Evolutionary conservation across 2,888 invertebrate species (phyloP).

Genomic region (Platycheirus rosarum): DNA sequence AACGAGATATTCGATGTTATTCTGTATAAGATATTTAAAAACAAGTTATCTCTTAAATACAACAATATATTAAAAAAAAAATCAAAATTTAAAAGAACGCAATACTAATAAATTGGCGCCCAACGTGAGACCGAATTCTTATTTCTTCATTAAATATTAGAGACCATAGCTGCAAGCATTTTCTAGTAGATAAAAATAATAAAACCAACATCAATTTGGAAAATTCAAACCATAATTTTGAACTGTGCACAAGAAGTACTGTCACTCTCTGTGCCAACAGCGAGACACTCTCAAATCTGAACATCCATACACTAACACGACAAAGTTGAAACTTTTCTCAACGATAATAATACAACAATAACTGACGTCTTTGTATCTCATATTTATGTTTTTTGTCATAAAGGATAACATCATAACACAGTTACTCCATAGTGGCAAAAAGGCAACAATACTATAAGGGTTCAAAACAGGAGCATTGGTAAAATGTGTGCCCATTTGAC

Average conservation of each 20-base stretch:
- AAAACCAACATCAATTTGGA: too few relatives aligned
- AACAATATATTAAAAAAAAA: too few relatives aligned
- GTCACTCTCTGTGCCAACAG: background rate
- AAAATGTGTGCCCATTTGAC: constrained; percentile 49
- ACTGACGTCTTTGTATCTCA: constrained; percentile 60
- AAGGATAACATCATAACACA: constrained; percentile 3
- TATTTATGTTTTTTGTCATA: constrained; percentile 56
- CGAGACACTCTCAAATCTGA: background rate
- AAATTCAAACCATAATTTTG: too few relatives aligned
- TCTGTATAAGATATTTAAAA: too few relatives aligned
- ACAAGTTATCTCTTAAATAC: too few relatives aligned
- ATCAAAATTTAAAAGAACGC: too few relatives aligned
- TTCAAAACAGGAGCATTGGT: background rate
- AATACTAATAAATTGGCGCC: too few relatives aligned
- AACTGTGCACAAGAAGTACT: background rate
- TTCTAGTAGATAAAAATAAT: too few relatives aligned
- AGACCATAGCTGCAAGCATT: too few relatives aligned
- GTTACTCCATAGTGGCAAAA: background rate
- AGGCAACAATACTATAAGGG: background rate
- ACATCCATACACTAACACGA: background rate
- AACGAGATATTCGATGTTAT: too few relatives aligned
- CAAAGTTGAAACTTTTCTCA: background rate
- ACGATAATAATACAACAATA: constrained; percentile 44
- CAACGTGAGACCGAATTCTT: too few relatives aligned
- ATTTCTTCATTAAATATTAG: too few relatives aligned